Percentiles rank a stretch among this genome's conserved stretches.
Evolutionary conservation across 92 coral and sea anemone genomes (phyloP).

Genomic region (Phymanthus crucifer): DNA sequence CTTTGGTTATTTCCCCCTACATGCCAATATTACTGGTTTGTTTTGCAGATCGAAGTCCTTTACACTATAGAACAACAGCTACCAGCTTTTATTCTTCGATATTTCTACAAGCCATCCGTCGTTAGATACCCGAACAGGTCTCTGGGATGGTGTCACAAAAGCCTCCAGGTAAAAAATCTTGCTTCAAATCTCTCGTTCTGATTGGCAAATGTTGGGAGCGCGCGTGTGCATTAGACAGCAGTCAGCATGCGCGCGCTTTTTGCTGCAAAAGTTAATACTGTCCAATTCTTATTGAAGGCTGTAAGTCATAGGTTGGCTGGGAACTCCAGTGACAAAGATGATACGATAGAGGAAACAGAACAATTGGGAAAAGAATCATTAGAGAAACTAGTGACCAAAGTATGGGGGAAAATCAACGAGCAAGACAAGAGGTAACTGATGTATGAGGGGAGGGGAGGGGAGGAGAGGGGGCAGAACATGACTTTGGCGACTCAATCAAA

Average conservation of each 20-base stretch:
- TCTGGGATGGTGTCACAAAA: neutral
- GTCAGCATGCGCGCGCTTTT: neutral
- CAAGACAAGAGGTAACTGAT: slow-evolving; percentile 15
- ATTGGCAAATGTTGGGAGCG: neutral
- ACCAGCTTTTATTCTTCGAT: slow-evolving; percentile 52
- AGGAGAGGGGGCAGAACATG: neutral
- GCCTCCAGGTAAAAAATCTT: neutral
- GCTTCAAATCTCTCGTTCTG: neutral
- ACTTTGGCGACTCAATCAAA: neutral
- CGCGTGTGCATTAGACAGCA: neutral
- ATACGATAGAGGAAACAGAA: slow-evolving; percentile 19
- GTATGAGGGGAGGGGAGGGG: too few species aligned
- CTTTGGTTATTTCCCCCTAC: neutral
- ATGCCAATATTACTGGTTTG: neutral
- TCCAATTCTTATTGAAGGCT: neutral
- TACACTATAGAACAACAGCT: slow-evolving; percentile 52
- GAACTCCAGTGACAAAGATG: slow-evolving; percentile 22
- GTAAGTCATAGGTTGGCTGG: slow-evolving; percentile 4
- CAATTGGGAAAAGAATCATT: slow-evolving; percentile 14
- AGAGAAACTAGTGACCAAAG: slow-evolving; percentile 1
- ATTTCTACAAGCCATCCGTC: slow-evolving; percentile 43
- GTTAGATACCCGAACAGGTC: slow-evolving; percentile 53
- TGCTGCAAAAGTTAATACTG: neutral
- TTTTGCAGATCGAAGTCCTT: slow-evolving; percentile 47
- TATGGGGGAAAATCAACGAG: slow-evolving; percentile 9